Conservation (phyloP, 2,113 vertebrate genomes). For the Hirundichthys speculiger region DNA sequence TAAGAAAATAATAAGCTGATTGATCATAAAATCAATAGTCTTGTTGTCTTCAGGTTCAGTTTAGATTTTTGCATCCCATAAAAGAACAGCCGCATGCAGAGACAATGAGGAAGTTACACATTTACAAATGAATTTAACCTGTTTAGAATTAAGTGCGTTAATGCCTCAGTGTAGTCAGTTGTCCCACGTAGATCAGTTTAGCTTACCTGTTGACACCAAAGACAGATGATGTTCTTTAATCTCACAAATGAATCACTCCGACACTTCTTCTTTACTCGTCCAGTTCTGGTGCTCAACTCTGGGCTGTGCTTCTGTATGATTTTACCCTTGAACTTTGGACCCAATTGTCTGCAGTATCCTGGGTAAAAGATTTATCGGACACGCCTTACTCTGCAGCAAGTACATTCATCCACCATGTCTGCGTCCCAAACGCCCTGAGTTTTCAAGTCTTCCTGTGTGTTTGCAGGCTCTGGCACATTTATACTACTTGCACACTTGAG, state of each 20-base stretch:
- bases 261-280: slow-evolving; percentile 32
- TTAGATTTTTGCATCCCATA: neutral
- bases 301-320: slow-evolving; percentile 45
- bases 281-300: slow-evolving; percentile 24
- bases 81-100: neutral
- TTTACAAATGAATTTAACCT: neutral
- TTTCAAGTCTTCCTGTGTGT: slow-evolving; percentile 13
- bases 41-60: neutral
- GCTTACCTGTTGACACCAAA: slow-evolving; percentile 58
- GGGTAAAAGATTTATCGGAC: slow-evolving; percentile 80
- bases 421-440: slow-evolving; percentile 3
- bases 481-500: slow-evolving; percentile 83
- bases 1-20: no score
- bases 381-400: slow-evolving; percentile 65
- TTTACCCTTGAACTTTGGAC: slow-evolving; percentile 83
- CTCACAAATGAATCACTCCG: slow-evolving; percentile 38
- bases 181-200: neutral
- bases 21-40: neutral
- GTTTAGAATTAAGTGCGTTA: no score
- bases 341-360: slow-evolving; percentile 66
- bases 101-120: neutral
- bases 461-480: slow-evolving; percentile 81
- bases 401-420: slow-evolving; percentile 25
- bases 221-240: neutral
- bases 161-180: neutral